A percentile compares a stretch with the other conserved stretches of the same genome.
Conservation (phyloP, 1,140 invertebrate species). For the Sitophilus oryzae region DNA sequence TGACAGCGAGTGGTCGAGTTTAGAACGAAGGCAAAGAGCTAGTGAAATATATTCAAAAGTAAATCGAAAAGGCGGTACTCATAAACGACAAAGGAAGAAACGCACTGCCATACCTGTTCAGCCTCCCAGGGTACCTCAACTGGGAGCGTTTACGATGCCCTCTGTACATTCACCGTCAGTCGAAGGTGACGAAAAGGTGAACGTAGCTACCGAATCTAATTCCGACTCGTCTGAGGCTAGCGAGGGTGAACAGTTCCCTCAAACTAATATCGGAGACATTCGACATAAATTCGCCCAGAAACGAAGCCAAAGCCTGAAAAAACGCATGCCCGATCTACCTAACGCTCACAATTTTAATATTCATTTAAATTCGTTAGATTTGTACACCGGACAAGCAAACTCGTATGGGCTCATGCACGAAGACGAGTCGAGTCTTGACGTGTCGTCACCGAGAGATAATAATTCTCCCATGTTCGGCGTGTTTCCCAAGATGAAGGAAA, state of each 20-base stretch:
- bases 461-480: slow-evolving; percentile 64
- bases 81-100: slow-evolving; percentile 73
- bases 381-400: slow-evolving; percentile 37
- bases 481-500: slow-evolving; percentile 57
- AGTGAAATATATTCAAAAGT: slow-evolving; percentile 60
- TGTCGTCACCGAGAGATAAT: slow-evolving; percentile 61
- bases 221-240: slow-evolving; percentile 52
- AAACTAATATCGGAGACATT: slow-evolving; percentile 29
- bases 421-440: slow-evolving; percentile 62
- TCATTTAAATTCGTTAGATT: slow-evolving; percentile 38
- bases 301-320: slow-evolving; percentile 43
- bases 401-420: slow-evolving; percentile 52
- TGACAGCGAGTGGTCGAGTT: slow-evolving; percentile 79
- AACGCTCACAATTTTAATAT: slow-evolving; percentile 40
- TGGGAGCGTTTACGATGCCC: slow-evolving; percentile 52
- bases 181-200: slow-evolving; percentile 40
- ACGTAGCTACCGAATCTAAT: slow-evolving; percentile 44
- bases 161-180: slow-evolving; percentile 47
- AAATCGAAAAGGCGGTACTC: slow-evolving; percentile 66
- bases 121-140: slow-evolving; percentile 72
- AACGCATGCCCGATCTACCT: slow-evolving; percentile 41
- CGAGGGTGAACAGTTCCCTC: slow-evolving; percentile 43
- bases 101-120: slow-evolving; percentile 74
- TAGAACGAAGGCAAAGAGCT: slow-evolving; percentile 62
- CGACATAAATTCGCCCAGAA: slow-evolving; percentile 39